Base-by-base conservation (phyloP, 2,797 vertebrate genomes). In the Ctenopoma kingsleyae region DNA sequence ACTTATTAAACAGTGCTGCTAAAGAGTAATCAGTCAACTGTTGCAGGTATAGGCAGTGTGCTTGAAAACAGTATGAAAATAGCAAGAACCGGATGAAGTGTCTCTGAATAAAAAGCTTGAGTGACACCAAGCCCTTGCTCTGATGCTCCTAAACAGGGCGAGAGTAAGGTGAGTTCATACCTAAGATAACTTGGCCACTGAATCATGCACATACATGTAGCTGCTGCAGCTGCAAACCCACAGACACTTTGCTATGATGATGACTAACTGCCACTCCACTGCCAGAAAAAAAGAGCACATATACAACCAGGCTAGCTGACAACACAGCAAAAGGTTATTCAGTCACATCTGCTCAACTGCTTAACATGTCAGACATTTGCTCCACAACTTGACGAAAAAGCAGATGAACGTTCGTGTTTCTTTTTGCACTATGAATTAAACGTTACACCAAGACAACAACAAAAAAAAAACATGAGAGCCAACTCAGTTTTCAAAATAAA, bases 401-500 rank as follows among this genome's bases (percentile, higher is more conserved):
- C 35, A 35, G 10, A 35, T 16, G 8, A 22, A 46, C 2, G 6
- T 25, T 17, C 5, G 5, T 62, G 35, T n/a, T 60, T 41, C 20
- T 44, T 53, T 49, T 12, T 22, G 3, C 12, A 36, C 1, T n/a
- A 13, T 35, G 53, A 69, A 38, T 53, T 52, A 57, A 3, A 36
- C 7, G 30, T 32, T 32, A 27, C 25, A 47, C 35, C 5, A 36
- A 57, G 1, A 7, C 12, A 6, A 16, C 10, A 12, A 13, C 25
- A 4, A 0, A 32, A 46, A 13, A 41, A 43, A 67, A 47, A 65
- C 46, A 6, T 1, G 3, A 38, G 22, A 65, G 62, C 70, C 48
- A 3, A 63, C 4, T 12, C 8, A 9, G 12, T 36, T 75, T 80
- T 68, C 81, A 79, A 71, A 89, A 75, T 73, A 85, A 75, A 67